Conservation (phyloP, 2,888 invertebrate genomes). For the Latheticus oryzae region DNA sequence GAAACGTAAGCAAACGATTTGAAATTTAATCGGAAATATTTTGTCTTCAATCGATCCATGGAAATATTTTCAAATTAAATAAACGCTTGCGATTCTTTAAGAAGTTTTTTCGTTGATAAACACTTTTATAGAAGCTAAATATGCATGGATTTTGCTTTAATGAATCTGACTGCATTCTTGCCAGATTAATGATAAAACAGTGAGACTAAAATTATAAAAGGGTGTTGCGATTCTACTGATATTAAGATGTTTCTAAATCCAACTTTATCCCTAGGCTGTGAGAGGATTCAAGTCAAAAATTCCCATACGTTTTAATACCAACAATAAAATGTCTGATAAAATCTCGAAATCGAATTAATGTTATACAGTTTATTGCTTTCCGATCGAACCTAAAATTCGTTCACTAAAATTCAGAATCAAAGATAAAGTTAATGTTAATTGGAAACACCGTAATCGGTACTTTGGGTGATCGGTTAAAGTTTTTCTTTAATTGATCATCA, state of each 20-base stretch:
- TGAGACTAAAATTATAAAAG: no score
- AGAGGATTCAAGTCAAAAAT: conserved; percentile 19
- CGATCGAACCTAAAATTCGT: conserved; percentile 24
- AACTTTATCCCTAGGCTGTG: no score
- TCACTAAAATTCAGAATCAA: conserved; percentile 2
- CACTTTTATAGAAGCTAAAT: conserved; percentile 11
- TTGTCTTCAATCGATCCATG: conserved; percentile 23
- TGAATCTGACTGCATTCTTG: conserved; percentile 8
- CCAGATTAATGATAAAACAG: no score
- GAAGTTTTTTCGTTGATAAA: conserved; percentile 10
- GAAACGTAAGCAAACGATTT: conserved; percentile 23
- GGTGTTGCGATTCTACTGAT: not conserved
- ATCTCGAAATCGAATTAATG: conserved; percentile 28
- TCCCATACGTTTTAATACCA: conserved; percentile 23
- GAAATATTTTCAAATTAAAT: conserved; percentile 30
- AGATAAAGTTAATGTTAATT: conserved; percentile 31
- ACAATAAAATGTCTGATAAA: conserved; percentile 33
- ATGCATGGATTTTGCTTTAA: conserved; percentile 6
- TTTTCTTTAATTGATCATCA: conserved; percentile 32
- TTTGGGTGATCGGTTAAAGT: conserved; percentile 24
- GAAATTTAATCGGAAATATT: conserved; percentile 34
- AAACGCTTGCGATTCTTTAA: conserved; percentile 10
- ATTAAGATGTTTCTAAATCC: conserved; percentile 1
- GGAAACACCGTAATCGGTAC: conserved; percentile 13
- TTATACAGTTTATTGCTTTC: conserved; percentile 28